phyloP scores from a whole-genome alignment of 2,797 vertebrate species.

The Enteromius argenteus region DNA sequence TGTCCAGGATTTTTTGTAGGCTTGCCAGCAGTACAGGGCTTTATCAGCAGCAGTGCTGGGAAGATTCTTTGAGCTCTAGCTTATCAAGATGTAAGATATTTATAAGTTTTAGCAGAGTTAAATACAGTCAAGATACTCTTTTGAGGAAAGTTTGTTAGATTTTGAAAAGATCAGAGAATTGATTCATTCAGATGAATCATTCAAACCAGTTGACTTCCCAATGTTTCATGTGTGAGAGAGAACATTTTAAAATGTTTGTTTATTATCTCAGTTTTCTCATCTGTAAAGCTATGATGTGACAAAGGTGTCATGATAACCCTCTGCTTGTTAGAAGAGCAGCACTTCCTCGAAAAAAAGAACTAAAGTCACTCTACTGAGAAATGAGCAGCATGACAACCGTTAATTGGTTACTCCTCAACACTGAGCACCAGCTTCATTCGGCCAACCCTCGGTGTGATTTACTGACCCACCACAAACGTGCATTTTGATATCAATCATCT shows the following conservation, averaged over 20 bases:
- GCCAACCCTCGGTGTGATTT: background rate
- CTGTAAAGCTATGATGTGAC: background rate
- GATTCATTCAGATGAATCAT: background rate
- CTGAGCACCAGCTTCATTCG: background rate
- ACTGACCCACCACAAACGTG: background rate
- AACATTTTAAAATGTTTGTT: background rate
- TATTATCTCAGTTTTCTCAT: background rate
- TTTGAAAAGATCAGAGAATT: background rate
- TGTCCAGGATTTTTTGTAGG: slow-evolving; percentile 1
- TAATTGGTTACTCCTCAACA: background rate
- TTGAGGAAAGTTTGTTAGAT: background rate
- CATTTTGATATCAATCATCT: background rate
- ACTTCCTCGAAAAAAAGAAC: background rate
- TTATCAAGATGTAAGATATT: background rate
- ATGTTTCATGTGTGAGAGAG: background rate
- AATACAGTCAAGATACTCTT: background rate
- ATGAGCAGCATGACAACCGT: background rate
- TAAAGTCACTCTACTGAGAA: background rate
- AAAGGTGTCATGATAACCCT: background rate
- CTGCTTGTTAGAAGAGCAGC: background rate
- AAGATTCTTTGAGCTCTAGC: background rate
- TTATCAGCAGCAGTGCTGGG: background rate
- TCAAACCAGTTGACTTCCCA: background rate
- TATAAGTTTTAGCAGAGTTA: background rate
- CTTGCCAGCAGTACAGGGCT: background rate